phyloP scores from a whole-genome alignment of 2,888 invertebrate species.

The Rotaria macrura region DNA sequence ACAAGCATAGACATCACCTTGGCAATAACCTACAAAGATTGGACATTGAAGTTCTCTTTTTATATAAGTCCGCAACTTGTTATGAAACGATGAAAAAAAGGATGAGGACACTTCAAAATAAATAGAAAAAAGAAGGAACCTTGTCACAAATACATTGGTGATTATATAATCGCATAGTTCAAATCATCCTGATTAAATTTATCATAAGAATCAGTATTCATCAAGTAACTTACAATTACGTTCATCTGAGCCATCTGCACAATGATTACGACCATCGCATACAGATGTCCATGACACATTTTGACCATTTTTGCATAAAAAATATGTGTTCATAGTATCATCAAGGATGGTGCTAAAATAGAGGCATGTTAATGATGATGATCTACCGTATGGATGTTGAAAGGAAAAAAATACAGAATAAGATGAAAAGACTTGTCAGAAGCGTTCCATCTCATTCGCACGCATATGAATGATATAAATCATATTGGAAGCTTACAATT shows the following conservation, averaged over 20 bases:
- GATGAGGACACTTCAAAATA: neutral
- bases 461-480: neutral
- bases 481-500: neutral
- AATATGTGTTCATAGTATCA: neutral
- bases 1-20: conserved; percentile 10
- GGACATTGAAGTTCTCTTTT: neutral
- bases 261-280: neutral
- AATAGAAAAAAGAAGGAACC: no score
- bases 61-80: no score
- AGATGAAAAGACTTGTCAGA: conserved; percentile 2
- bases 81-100: no score
- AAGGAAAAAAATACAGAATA: neutral
- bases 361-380: neutral
- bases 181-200: neutral
- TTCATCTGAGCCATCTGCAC: conserved; percentile 8
- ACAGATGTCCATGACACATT: neutral
- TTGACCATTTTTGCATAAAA: neutral
- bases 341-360: neutral
- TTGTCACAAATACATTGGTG: no score
- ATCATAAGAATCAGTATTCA: neutral
- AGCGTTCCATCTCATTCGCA: neutral
- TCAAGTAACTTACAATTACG: neutral
- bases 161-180: neutral
- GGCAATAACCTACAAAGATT: neutral
- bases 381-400: neutral